Evolutionary conservation across 2,888 invertebrate species (phyloP).

Genomic region (Eilema sororculum): DNA sequence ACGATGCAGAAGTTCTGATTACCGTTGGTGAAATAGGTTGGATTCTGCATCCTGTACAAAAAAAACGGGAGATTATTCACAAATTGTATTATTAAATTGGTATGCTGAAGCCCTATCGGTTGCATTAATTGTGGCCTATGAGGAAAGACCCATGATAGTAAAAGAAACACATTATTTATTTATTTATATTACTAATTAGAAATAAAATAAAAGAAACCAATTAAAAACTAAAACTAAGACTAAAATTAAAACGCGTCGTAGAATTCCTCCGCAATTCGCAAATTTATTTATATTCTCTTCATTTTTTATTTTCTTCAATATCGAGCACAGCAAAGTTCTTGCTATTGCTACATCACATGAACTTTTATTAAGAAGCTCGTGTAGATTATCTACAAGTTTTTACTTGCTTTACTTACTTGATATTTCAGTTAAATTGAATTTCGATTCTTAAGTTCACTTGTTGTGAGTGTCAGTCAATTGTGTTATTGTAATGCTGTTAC

Average conservation of each 20-base stretch:
- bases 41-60: slow-evolving; percentile 43
- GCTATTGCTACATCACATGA: not conserved
- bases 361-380: not conserved
- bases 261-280: no score
- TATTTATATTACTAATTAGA: no score
- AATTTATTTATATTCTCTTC: no score
- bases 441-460: not conserved
- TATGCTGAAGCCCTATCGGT: no score
- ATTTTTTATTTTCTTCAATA: no score
- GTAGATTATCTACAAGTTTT: not conserved
- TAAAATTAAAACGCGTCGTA: no score
- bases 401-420: not conserved
- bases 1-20: slow-evolving; percentile 39
- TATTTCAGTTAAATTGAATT: not conserved
- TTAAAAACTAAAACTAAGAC: no score
- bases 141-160: not conserved
- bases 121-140: not conserved
- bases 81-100: not conserved
- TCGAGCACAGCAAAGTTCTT: no score
- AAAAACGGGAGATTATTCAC: not conserved
- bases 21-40: slow-evolving; percentile 33
- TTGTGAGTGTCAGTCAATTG: not conserved
- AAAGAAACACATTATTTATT: no score
- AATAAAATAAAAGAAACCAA: no score
- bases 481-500: not conserved